Percentiles rank a stretch among this genome's conserved stretches.
Evolutionary conservation across 2,113 vertebrate species (phyloP).

Genomic region (Halcyon senegalensis): DNA sequence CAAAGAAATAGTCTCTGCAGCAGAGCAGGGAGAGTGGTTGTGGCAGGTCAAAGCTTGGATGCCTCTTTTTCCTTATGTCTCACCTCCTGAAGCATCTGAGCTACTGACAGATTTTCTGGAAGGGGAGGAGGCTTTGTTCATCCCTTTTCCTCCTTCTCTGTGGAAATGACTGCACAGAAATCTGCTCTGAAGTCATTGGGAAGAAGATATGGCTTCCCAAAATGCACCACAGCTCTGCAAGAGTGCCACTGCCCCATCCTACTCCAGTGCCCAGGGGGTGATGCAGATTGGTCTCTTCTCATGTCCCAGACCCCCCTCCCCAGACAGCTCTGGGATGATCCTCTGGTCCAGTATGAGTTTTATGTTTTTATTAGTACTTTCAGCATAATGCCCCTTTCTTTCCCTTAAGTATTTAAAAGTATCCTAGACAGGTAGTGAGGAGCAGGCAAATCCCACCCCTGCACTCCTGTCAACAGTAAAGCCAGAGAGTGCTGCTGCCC

Average conservation of each 20-base stretch:
- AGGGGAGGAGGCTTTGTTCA: not conserved
- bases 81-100: not conserved
- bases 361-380: not conserved
- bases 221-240: not conserved
- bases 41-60: not conserved
- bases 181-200: not conserved
- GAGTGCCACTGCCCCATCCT: fast-evolving
- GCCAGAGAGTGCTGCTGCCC: not conserved
- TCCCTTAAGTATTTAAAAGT: not conserved
- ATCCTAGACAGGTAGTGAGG: not conserved
- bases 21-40: not conserved
- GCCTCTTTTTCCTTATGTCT: not conserved
- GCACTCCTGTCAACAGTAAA: not conserved
- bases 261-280: not conserved
- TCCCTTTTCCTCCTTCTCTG: not conserved
- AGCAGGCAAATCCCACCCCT: not conserved
- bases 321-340: not conserved
- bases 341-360: not conserved
- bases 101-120: not conserved
- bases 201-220: not conserved
- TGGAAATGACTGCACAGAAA: not conserved
- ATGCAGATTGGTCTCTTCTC: fast-evolving
- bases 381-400: not conserved
- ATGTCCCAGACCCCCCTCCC: no score
- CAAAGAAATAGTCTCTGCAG: not conserved